Base-by-base conservation (phyloP, 2,113 vertebrate species). In the Amia ocellicauda region DNA sequence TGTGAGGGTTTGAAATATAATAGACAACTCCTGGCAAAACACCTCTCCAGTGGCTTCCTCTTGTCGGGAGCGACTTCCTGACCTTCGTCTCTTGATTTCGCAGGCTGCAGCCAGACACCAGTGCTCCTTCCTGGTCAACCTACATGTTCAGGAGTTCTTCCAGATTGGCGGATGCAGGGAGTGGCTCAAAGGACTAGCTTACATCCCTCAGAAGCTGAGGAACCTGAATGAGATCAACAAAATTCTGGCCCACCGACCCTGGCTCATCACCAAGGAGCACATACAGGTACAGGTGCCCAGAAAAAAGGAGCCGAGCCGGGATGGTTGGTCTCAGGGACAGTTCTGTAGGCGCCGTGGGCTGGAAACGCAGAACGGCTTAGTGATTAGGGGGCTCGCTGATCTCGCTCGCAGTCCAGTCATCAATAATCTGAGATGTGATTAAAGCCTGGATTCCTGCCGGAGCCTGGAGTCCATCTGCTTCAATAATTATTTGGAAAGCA, bases 221-320 rank as follows among this genome's bases (percentile, higher is more conserved):
- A 93, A 93, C 53, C 87, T 92, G 67, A 92, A 91, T 0, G 90
- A 92, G 79, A 90, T 93, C 76, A 93, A 93, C 72, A 93, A 93
- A 68, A 85, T 93, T 69, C 88, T 93, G 59, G 91, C 91, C 49
- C 91, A 93, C 74, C 85, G 89, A 52, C 91, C 91, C 31, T 93
- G 91, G 91, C 84, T 93, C 13, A 86, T 93, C 78, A 92, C 90
- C 0, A 92, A 93, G 82, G 91, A 92, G 66, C 91, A 93, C 74
- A 93, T 93, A 77, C 89, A 92, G 91, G 91, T 93, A 86, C 64
- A 17, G 24, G 17, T 10, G 31, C 31, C 31, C n/a, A n/a, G n/a
- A n/a, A n/a, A n/a, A n/a, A n/a, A 36, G 31, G 31, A 10, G 31
- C 31, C 31, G n/a, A n/a, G n/a, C n/a, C n/a, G n/a, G n/a, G n/a